phyloP scores from a whole-genome alignment of 2,888 invertebrate genomes.

The Hipparchia semele region DNA sequence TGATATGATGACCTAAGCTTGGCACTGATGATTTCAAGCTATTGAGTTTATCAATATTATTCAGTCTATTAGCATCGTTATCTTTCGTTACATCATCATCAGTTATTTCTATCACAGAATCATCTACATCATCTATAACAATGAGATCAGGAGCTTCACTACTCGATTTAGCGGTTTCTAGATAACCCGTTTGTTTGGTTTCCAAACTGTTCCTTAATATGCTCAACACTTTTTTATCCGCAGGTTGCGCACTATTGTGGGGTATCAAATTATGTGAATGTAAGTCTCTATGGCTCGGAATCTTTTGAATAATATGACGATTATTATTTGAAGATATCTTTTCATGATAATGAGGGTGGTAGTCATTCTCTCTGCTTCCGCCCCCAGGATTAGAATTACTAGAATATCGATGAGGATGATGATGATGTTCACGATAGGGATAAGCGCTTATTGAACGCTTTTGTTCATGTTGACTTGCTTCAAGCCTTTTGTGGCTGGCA shows the following conservation, averaged over 20 bases:
- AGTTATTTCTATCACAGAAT: constrained; percentile 76
- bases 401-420: constrained; percentile 61
- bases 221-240: constrained; percentile 88
- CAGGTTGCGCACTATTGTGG: constrained; percentile 73
- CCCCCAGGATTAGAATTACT: constrained; percentile 58
- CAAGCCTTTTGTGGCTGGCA: constrained; percentile 71
- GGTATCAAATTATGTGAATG: constrained; percentile 62
- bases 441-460: constrained; percentile 57
- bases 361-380: constrained; percentile 61
- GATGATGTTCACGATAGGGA: constrained; percentile 64
- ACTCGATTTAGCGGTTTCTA: constrained; percentile 78
- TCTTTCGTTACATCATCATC: constrained; percentile 75
- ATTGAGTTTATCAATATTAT: constrained; percentile 50
- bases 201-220: constrained; percentile 88
- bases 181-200: constrained; percentile 81
- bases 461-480: constrained; percentile 72
- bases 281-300: constrained; percentile 67
- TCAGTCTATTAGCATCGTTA: constrained; percentile 53
- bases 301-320: constrained; percentile 72
- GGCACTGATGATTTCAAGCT: constrained; percentile 49
- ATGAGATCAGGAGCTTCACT: constrained; percentile 76
- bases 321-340: constrained; percentile 57
- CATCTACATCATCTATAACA: constrained; percentile 77
- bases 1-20: constrained; percentile 77
- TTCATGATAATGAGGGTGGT: constrained; percentile 66